Base-by-base conservation (phyloP, 53 echinoderm and acorn worm genomes). In the Luidia sarsii region DNA sequence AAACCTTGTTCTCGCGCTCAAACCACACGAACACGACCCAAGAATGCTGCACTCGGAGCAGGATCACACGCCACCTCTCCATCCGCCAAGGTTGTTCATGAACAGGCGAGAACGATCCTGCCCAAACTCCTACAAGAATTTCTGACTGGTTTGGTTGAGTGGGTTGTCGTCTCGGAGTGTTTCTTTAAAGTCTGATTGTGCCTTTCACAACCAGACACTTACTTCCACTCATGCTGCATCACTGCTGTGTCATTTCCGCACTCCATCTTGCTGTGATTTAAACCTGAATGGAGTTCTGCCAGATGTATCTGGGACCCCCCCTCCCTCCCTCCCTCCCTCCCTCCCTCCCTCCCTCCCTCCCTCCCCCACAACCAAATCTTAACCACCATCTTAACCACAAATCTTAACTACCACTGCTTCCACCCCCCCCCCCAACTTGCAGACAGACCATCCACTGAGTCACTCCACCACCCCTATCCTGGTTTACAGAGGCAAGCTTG, bases 401-500 rank as follows among this genome's bases (percentile, higher is more conserved):
- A n/a, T n/a, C n/a, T n/a, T n/a, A n/a, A n/a, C n/a, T n/a, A n/a
- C n/a, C n/a, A n/a, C n/a, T n/a, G n/a, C 11, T 20, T 39, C 7
- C 65, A 9, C 22, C 13, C 27, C 25, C 15, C 67, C 41, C 7
- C 45, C n/a, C 60, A 75, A 53, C 19, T 33, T 57, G 45, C 77
- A 61, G 77, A 77, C 77, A 48, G 77, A 77, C 28, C 45, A 46
- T 45, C 61, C 60, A 77, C 77, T 77, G 45, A 77, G 61, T 77
- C 61, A 61, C 29, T 43, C 32, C 77, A 77, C n/a, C n/a, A n/a
- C n/a, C n/a, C n/a, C n/a, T n/a, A n/a, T 77, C 77, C 77, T 77
- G 60, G 29, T 49, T 30, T 18, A 18, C 18, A 59, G 77, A 77
- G 55, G 33, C 39, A 59, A 31, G 29, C 45, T 45, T 61, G 59